Conservation (phyloP, 2,888 invertebrate genomes). For the Ichneumon xanthorius region DNA sequence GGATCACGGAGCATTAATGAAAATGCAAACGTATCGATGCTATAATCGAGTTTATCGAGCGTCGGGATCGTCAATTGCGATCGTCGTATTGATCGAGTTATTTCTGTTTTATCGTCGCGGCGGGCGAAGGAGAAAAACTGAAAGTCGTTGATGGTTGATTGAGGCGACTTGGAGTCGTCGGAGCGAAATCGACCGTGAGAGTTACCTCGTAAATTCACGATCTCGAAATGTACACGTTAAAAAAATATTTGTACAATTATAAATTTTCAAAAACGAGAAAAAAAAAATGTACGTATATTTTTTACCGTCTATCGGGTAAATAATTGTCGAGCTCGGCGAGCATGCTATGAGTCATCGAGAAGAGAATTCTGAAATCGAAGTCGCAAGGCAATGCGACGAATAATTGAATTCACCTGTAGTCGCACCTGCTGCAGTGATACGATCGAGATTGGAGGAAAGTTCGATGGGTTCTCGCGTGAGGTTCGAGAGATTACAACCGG, state of each 20-base stretch:
- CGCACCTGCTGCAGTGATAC: background rate
- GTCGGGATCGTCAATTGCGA: background rate
- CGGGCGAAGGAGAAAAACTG: background rate
- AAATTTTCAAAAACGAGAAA: background rate
- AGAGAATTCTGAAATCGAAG: background rate
- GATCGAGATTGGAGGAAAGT: slow-evolving; percentile 8
- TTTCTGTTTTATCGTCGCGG: background rate
- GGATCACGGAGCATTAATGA: slow-evolving; percentile 3
- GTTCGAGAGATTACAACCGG: background rate
- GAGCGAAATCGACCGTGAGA: background rate
- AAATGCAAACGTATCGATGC: slow-evolving; percentile 10
- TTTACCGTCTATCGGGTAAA: background rate
- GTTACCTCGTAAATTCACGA: background rate
- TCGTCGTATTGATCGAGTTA: background rate
- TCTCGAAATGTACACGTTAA: background rate
- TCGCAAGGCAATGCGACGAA: background rate
- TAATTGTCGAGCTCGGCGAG: background rate
- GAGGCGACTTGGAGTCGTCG: background rate
- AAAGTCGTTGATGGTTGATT: background rate
- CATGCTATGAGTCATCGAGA: background rate
- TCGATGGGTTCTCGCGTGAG: background rate
- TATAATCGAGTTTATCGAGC: background rate
- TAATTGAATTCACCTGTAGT: background rate
- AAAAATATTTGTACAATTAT: background rate
- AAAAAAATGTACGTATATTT: background rate